Evolutionary conservation across 2,113 vertebrate species (phyloP).

Genomic region (Sander vitreus): DNA sequence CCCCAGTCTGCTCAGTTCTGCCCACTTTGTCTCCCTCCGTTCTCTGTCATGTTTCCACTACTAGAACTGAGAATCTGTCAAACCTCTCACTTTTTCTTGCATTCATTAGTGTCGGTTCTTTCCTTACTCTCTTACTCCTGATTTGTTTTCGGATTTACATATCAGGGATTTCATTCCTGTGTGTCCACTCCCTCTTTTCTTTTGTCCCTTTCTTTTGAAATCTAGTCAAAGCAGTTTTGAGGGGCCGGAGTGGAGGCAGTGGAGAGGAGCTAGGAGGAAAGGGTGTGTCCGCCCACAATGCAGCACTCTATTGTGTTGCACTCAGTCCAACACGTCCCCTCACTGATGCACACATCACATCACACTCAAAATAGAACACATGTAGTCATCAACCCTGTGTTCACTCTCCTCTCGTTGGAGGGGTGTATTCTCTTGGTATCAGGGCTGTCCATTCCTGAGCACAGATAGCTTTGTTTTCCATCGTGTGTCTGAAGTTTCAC

Average conservation of each 20-base stretch:
- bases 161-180: conserved; percentile 32
- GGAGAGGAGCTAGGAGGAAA: conserved; percentile 62
- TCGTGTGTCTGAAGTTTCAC: conserved; percentile 34
- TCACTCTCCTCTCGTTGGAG: conserved; percentile 12
- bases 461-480: conserved; percentile 69
- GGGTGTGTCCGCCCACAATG: conserved; percentile 78
- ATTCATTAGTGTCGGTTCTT: conserved; percentile 26
- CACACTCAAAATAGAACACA: conserved; percentile 35
- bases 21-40: conserved; percentile 8
- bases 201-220: conserved; percentile 48
- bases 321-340: conserved; percentile 55
- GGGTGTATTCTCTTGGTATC: conserved; percentile 58
- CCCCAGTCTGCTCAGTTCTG: conserved; percentile 10
- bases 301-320: conserved; percentile 73
- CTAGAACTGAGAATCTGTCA: conserved; percentile 33
- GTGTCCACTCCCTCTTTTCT: conserved; percentile 29
- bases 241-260: conserved; percentile 43
- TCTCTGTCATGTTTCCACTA: conserved; percentile 38
- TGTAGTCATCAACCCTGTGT: conserved; percentile 45
- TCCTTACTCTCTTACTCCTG: background rate
- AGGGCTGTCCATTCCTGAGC: conserved; percentile 40
- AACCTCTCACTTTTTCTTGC: conserved; percentile 26
- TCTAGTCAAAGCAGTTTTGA: conserved; percentile 40
- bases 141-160: background rate
- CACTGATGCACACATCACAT: conserved; percentile 51